Base-by-base conservation (phyloP, 2,797 vertebrate species). In the Anniella stebbinsi region DNA sequence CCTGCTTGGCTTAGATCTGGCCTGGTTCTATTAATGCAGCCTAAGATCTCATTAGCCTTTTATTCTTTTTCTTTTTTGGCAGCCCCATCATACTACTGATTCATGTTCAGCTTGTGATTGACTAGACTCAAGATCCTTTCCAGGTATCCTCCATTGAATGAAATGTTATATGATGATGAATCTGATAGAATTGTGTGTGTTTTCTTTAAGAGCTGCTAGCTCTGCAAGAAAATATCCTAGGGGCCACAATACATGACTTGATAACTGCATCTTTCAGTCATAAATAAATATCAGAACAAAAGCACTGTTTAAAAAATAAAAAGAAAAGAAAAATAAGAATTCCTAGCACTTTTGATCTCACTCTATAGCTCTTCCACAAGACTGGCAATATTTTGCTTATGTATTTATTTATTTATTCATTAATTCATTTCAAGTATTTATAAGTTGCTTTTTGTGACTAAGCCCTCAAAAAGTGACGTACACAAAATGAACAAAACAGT, bases 351-450 rank as follows among this genome's bases (percentile, higher is more conserved):
- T 67, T 67, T 36, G 30, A n/a, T 21, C 36, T 82, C 18, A 51
- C 2, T 84, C 25, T 85, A 2, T 18, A 54, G n/a, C 67, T 84
- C 66, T 70, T 84, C 45, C 10, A 30, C 93, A 91, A 92, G 0
- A 73, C 89, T 93, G 80, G 38, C 23, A 63, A 57, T 0, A 18
- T 86, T 92, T 80, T 87, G 28, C 0, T 86, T 90, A 84, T 60
- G n/a, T 60, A 36, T 18, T 57, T 9, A 84, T 48, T 15, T 15
- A 69, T 84, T 84, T 67, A 30, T 66, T 69, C 3, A 84, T 69
- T 41, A 25, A 69, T 84, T 67, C 28, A 67, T 83, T 67, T 25
- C 63, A 69, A 84, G 25, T 69, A 67, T 84, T 69, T 48, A 69
- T 48, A 30, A 63, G 60, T 28, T 18, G 30, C 15, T 84, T 81